Evolutionary conservation across 2,797 vertebrate genomes (phyloP), one percentile per base, ranked within the genome.

Genomic region (Amphiprion clarkii): DNA sequence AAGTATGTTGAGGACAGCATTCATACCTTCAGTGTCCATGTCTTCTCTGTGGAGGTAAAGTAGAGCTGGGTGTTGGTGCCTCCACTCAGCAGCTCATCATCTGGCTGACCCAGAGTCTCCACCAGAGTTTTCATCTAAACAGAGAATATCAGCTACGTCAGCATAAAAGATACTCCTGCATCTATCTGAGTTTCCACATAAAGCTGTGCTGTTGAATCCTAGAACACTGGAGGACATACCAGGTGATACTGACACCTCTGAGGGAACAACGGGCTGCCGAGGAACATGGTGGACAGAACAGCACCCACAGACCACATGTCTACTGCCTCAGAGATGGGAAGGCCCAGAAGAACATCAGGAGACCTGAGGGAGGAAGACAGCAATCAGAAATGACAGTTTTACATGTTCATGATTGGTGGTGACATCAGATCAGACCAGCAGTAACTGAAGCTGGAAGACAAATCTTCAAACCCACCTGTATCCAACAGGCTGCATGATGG

Each of bases 341-440:
- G 25, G 21, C 59, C 69, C 40, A 71, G 39, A 63, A 56, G 27
- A n/a, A 71, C 52, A 25, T 71, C 51, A 36, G 42, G 52, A 49
- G 52, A 63, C 53, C 42, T 56, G 21, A 39, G 21, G 11, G 19
- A 46, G 31, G 31, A 31, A 31, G 31, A 31, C 31, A 6, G 6
- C 16, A 21, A 0, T 51, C 33, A 51, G 14, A 3, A 53, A 53
- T 13, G 0, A 6, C 9, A 5, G 21, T 29, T 29, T 11, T 27
- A 54, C 6, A 6, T 27, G 4, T 44, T 44, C 12, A 44, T 44
- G 13, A 44, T 16, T 4, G 13, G 27, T 33, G 19, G 19, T 7
- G 27, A 19, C 13, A 17, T 21, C 23, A 46, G 5, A 48, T 40
- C 7, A 40, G 39, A 40, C 27, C 27, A 27, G 27, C 27, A 27